Evolutionary conservation across 2,888 invertebrate species (phyloP), one percentile per base, ranked within the genome.

Genomic region (Corbicula japonica): DNA sequence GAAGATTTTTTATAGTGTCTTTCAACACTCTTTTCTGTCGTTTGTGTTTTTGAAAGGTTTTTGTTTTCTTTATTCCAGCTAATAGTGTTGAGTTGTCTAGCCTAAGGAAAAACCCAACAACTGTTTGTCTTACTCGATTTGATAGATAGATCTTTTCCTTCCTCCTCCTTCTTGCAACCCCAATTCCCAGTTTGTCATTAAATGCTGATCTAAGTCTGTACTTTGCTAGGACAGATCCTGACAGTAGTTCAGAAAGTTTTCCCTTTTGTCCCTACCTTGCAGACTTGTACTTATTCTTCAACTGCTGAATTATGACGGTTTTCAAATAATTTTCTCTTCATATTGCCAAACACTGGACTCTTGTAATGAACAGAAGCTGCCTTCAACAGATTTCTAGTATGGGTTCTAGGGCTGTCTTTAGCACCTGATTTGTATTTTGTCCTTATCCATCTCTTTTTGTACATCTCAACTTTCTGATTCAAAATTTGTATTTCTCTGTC

Each of bases 351-450:
- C 26, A 26, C 10, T n/a, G 21, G 15, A 38, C 38, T 21, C n/a
- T 38, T 35, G 34, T n/a, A 41, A 10, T 21, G 2, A 26, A 15
- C 21, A 15, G 26, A 41, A 18, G 44, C 26, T 23, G 28, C 8
- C 32, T 32, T 50, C n/a, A 79, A 52, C 6, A 66, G 44, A 54
- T 70, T 79, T 71, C 61, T 58, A 12, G 69, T 73, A 52, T 65
- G 69, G n/a, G 65, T 52, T 46, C 65, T 30, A 26, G 70, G 79
- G 56, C 56, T 71, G 56, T 73, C 58, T 70, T 32, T 28, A 28
- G 15, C 23, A 21, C 30, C 21, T 4, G 10, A 35, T 60, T 30
- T 56, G 34, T n/a, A 23, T 70, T 60, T 65, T 48, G 38, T 44
- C 6, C 74, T 62, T 48, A 32, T 32, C 56, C 41, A 60, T 38